Conservation (phyloP, 2,888 invertebrate genomes). For the Limnephilus auricula region DNA sequence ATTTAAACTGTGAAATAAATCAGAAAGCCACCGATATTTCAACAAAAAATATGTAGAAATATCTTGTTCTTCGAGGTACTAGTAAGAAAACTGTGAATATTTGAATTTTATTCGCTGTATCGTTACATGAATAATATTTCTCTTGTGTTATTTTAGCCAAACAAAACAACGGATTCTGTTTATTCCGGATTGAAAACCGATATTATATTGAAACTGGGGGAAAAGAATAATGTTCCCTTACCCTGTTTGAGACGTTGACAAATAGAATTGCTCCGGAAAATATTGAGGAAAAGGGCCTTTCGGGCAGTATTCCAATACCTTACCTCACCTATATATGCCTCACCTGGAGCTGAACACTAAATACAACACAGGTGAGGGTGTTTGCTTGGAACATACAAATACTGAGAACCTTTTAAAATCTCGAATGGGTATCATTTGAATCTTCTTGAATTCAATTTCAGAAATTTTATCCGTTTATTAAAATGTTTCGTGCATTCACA, state of each 20-base stretch:
- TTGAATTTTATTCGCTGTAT: neutral
- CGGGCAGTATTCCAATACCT: neutral
- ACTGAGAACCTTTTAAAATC: neutral
- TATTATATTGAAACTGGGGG: neutral
- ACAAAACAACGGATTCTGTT: conserved; percentile 6
- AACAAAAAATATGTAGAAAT: neutral
- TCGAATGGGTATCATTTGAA: neutral
- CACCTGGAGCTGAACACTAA: neutral
- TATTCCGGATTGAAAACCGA: conserved; percentile 2
- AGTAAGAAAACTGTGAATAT: neutral
- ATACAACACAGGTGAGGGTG: neutral
- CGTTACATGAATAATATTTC: neutral
- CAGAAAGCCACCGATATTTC: neutral
- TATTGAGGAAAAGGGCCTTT: conserved; percentile 37
- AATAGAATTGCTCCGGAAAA: conserved; percentile 32
- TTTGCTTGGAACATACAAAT: neutral
- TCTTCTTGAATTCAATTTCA: neutral
- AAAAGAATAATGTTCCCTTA: conserved; percentile 11
- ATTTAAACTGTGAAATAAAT: neutral
- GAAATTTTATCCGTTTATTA: neutral
- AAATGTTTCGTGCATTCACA: neutral
- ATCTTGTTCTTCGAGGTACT: neutral
- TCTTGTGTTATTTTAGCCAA: neutral
- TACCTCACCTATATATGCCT: neutral
- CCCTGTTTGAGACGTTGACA: conserved; percentile 37